phyloP scores from a whole-genome alignment of 2,113 vertebrate species.

The Pongo abelii region DNA sequence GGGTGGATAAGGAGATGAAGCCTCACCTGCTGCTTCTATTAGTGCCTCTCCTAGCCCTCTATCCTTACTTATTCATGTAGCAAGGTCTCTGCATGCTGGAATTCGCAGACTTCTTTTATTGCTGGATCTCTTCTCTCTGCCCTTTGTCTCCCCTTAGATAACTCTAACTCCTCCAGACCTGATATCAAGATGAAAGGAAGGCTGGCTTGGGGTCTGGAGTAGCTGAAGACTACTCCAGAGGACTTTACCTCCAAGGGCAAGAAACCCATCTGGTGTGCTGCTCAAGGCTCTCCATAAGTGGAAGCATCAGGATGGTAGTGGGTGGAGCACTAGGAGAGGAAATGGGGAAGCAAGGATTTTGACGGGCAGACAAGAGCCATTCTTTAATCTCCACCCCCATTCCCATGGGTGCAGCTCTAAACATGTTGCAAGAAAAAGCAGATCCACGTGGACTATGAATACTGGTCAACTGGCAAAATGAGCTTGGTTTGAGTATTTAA shows the following conservation, averaged over 20 bases:
- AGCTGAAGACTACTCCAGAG: neutral
- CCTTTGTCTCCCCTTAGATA: neutral
- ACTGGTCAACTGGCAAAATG: neutral
- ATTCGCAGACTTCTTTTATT: neutral
- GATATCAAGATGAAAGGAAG: neutral
- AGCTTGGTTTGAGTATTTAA: neutral
- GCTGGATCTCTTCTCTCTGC: neutral
- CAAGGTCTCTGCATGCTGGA: neutral
- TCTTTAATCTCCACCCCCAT: neutral
- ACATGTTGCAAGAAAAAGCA: neutral
- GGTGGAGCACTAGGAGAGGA: neutral
- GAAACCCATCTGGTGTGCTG: neutral
- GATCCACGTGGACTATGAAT: neutral
- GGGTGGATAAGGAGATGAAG: neutral
- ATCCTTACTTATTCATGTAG: neutral
- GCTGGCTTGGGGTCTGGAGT: neutral
- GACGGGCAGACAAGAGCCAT: neutral
- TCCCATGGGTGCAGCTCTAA: neutral
- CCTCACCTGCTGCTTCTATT: neutral
- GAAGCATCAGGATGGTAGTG: neutral
- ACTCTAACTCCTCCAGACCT: neutral
- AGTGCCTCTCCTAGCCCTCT: neutral
- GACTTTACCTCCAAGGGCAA: neutral
- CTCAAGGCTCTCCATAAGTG: rapidly evolving
- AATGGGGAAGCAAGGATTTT: neutral